phyloP scores from a whole-genome alignment of 2,797 vertebrate species.

The Smutsia temminckii region DNA sequence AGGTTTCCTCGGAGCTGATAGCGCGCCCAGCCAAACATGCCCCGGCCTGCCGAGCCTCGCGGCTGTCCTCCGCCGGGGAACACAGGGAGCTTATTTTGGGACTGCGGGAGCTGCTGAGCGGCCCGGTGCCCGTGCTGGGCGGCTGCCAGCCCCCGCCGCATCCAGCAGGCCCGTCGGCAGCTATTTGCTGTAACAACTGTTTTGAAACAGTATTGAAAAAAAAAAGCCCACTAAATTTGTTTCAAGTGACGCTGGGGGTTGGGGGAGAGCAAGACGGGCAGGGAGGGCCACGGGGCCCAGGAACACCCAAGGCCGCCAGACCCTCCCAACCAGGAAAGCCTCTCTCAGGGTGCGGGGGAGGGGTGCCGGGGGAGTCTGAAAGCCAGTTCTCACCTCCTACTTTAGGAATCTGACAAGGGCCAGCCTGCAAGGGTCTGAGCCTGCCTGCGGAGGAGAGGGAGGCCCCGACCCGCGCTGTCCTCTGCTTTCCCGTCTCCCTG shows the following conservation, averaged over 20 bases:
- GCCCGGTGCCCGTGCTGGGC: conserved; percentile 58
- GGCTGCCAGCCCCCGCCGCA: conserved; percentile 69
- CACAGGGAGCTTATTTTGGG: conserved; percentile 60
- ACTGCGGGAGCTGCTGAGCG: conserved; percentile 32
- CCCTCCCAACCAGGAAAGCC: background rate
- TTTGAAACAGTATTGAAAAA: conserved; percentile 44
- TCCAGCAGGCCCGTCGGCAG: conserved; percentile 62
- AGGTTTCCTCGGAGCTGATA: conserved; percentile 3
- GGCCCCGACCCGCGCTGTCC: background rate
- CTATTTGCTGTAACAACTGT: conserved; percentile 72
- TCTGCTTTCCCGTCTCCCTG: background rate
- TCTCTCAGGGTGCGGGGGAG: fast-evolving
- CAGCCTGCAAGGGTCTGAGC: background rate
- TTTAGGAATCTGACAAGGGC: background rate
- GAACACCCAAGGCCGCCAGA: background rate
- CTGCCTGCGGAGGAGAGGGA: too few relatives aligned
- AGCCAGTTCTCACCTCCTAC: background rate
- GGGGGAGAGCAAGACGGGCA: conserved; percentile 34
- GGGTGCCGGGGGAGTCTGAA: background rate
- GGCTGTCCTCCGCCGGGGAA: conserved; percentile 40
- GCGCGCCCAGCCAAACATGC: conserved; percentile 33
- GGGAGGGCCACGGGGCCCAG: background rate
- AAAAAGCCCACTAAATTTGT: conserved; percentile 1
- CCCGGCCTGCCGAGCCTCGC: background rate
- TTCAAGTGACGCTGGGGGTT: conserved; percentile 36